These are phyloP conservation scores for Malthinus seriepunctatus DNA, from an alignment of 2,888 invertebrate genomes.

Conservation along the genomic window DNA sequence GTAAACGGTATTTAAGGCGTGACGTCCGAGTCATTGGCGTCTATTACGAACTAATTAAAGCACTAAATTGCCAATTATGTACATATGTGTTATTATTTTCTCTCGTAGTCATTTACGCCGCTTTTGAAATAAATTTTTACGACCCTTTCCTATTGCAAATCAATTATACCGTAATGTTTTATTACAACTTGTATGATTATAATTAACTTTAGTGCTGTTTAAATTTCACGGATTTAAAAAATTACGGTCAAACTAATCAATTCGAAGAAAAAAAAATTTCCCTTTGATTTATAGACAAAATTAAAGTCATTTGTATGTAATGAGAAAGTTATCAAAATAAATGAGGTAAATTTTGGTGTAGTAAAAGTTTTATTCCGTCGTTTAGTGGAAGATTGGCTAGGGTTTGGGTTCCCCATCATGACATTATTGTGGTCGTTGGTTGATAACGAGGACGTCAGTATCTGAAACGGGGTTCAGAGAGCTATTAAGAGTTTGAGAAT, in stretches of 20 bases:
- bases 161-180: not conserved
- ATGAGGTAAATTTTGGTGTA: not conserved
- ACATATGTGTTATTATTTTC: not conserved
- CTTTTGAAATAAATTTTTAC: slow-evolving; percentile 4
- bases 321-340: too few relatives aligned
- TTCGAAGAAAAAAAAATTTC: too few relatives aligned
- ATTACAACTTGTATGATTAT: not conserved
- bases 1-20: too few relatives aligned
- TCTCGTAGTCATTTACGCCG: not conserved
- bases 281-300: too few relatives aligned
- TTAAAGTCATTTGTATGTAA: too few relatives aligned
- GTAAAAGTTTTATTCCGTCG: slow-evolving; percentile 31
- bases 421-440: slow-evolving; percentile 25
- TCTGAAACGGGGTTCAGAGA: slow-evolving; percentile 27
- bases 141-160: slow-evolving; percentile 2
- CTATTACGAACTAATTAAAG: not conserved
- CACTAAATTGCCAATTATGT: not conserved
- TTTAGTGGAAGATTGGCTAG: slow-evolving; percentile 28
- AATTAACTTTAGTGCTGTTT: not conserved
- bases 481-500: slow-evolving; percentile 31
- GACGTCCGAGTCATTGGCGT: too few relatives aligned
- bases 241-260: too few relatives aligned
- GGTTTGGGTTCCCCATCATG: slow-evolving; percentile 21
- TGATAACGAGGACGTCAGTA: slow-evolving; percentile 28
- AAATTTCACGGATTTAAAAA: slow-evolving; percentile 5